Evolutionary conservation across 2,113 vertebrate genomes (phyloP).

Genomic region (Silurus asotus): DNA sequence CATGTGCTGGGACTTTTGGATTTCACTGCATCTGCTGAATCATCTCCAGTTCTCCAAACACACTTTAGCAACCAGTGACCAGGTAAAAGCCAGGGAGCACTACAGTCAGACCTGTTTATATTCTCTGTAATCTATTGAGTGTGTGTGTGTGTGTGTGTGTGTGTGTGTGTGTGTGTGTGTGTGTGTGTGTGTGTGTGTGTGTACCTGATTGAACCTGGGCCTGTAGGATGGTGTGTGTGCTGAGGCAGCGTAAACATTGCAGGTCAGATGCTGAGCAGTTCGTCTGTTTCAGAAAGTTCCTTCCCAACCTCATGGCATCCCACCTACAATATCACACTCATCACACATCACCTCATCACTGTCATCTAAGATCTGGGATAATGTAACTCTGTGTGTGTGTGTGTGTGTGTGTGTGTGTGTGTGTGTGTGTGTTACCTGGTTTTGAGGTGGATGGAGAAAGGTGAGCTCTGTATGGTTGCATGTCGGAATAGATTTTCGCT

Average conservation of each 20-base stretch:
- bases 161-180: too few species aligned
- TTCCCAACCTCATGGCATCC: constrained; percentile 73
- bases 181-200: constrained; percentile 8
- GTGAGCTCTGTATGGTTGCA: constrained; percentile 72
- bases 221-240: constrained; percentile 64
- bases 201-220: constrained; percentile 77
- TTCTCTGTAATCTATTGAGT: too few species aligned
- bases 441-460: constrained; percentile 75
- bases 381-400: background rate
- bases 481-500: constrained; percentile 70
- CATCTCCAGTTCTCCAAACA: background rate
- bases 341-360: background rate
- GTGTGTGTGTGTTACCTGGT: constrained; percentile 62
- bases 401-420: constrained; percentile 13
- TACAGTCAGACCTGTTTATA: background rate
- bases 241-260: constrained; percentile 72
- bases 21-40: background rate
- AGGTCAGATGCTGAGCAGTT: constrained; percentile 71
- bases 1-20: background rate
- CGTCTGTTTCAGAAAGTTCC: constrained; percentile 68
- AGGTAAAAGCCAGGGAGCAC: background rate
- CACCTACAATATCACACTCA: constrained; percentile 58
- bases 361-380: background rate
- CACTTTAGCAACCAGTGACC: background rate
- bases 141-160: background rate